These are phyloP conservation scores for Odontomyia ornata DNA, from an alignment of 2,888 invertebrate genomes.

Conservation along the genomic window DNA sequence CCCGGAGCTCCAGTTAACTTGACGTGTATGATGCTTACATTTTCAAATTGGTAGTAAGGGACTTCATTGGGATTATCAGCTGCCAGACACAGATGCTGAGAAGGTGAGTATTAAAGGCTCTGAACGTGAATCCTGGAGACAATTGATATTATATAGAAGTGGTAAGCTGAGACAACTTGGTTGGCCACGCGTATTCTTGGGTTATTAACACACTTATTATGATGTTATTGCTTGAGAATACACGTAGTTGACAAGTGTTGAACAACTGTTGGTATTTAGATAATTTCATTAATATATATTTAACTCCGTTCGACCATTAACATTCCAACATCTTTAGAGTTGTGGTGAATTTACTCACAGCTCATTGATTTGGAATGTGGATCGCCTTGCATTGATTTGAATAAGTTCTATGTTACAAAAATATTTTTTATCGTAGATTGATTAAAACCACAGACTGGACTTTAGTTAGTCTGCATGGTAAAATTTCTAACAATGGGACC, in stretches of 20 bases:
- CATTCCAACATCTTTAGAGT: too few species aligned
- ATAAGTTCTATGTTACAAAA: too few species aligned
- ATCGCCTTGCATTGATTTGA: too few species aligned
- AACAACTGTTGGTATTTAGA: slow-evolving; percentile 54
- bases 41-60: slow-evolving; percentile 3
- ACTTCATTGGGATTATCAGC: slow-evolving; percentile 19
- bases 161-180: slow-evolving; percentile 68
- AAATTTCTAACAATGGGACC: too few species aligned
- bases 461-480: too few species aligned
- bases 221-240: slow-evolving; percentile 99
- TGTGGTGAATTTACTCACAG: too few species aligned
- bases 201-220: slow-evolving; percentile 94
- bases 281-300: too few species aligned
- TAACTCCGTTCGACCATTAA: too few species aligned
- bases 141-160: background rate
- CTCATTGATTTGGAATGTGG: too few species aligned
- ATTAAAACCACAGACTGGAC: too few species aligned
- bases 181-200: slow-evolving; percentile 99
- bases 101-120: background rate
- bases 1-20: slow-evolving; percentile 9
- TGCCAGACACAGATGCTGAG: background rate
- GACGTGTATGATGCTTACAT: slow-evolving; percentile 1
- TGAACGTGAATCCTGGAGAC: too few species aligned
- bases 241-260: slow-evolving; percentile 92
- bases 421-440: too few species aligned